A percentile compares a stretch with the other conserved stretches of the same genome.
phyloP scores from a whole-genome alignment of 2,888 invertebrate genomes.

The Dendrolimus pini region DNA sequence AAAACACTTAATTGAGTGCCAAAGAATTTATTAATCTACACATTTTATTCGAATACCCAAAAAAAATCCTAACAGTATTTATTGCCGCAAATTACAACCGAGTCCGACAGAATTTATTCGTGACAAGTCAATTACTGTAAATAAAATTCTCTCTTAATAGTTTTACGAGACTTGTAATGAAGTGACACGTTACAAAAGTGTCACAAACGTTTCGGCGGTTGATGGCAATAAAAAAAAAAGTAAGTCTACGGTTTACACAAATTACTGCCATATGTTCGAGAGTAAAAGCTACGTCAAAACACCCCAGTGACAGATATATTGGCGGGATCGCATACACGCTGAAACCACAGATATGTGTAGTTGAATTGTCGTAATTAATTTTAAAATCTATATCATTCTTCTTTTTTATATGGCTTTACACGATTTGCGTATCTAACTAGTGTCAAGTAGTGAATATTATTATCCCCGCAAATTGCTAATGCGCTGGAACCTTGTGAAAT shows the following conservation, averaged over 20 bases:
- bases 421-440: too few species aligned
- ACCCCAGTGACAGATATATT: slow-evolving; percentile 69
- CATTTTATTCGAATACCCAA: not conserved
- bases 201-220: slow-evolving; percentile 60
- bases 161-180: slow-evolving; percentile 47
- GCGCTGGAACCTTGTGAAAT: too few species aligned
- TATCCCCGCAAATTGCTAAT: too few species aligned
- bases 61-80: not conserved
- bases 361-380: too few species aligned
- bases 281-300: slow-evolving; percentile 57
- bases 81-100: not conserved
- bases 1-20: slow-evolving; percentile 1
- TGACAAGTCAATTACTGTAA: slow-evolving; percentile 10
- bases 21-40: not conserved
- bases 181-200: slow-evolving; percentile 45
- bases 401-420: too few species aligned
- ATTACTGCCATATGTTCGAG: slow-evolving; percentile 58
- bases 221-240: slow-evolving; percentile 52
- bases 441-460: too few species aligned
- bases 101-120: slow-evolving; percentile 12
- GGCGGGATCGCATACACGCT: slow-evolving; percentile 45
- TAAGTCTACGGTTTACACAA: slow-evolving; percentile 53
- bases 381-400: too few species aligned
- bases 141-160: slow-evolving; percentile 43
- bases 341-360: slow-evolving; percentile 25